phyloP scores from a whole-genome alignment of 2,113 vertebrate genomes.

The Parotia lawesii region DNA sequence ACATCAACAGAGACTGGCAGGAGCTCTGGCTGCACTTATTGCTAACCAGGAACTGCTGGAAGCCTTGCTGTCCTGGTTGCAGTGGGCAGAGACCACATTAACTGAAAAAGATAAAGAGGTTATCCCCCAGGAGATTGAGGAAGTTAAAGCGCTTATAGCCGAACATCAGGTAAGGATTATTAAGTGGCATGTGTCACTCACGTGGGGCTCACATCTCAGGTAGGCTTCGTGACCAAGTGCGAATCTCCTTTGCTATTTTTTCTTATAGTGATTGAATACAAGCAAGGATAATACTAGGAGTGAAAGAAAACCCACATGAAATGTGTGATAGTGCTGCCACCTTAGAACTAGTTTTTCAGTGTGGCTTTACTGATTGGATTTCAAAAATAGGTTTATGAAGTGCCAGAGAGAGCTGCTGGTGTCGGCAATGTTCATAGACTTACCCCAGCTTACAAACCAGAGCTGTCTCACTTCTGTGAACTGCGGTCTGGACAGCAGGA shows the following conservation, averaged over 20 bases:
- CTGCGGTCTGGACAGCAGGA: neutral
- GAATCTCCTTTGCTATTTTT: neutral
- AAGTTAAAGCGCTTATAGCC: conserved; percentile 91
- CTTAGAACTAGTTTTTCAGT: neutral
- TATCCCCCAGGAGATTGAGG: conserved; percentile 91
- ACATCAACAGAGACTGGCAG: conserved; percentile 89
- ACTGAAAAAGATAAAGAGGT: conserved; percentile 88
- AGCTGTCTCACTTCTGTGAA: neutral
- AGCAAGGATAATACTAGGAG: neutral
- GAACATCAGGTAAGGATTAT: conserved; percentile 87
- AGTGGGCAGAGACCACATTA: conserved; percentile 93
- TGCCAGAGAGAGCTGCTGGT: neutral
- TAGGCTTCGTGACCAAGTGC: accelerated
- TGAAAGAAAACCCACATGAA: neutral
- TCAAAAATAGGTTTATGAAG: neutral
- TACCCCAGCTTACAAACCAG: neutral
- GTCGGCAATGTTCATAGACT: neutral
- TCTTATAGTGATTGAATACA: neutral
- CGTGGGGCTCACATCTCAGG: neutral
- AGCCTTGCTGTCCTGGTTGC: conserved; percentile 89
- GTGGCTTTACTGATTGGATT: neutral
- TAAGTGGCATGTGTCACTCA: neutral
- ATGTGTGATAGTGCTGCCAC: neutral
- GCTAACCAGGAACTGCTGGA: conserved; percentile 91
- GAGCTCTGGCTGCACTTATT: conserved; percentile 84